These are phyloP conservation scores for Todiramphus chloris DNA, from an alignment of 2,113 vertebrate genomes.

Conservation along the genomic window DNA sequence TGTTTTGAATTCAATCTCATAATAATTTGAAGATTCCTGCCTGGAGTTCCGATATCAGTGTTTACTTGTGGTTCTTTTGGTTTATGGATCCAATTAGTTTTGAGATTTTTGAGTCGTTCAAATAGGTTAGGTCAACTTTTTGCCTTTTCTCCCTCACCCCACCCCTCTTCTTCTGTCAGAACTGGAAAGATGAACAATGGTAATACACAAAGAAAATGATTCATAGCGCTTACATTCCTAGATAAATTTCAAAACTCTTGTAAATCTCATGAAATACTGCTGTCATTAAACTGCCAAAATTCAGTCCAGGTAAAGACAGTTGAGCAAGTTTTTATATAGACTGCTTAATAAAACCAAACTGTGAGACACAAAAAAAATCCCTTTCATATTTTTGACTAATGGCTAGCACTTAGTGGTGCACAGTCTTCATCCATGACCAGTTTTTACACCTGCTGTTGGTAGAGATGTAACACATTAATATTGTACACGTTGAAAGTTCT, in stretches of 20 bases:
- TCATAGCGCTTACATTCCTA: background rate
- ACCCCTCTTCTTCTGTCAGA: background rate
- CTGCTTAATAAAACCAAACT: background rate
- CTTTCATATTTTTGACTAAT: background rate
- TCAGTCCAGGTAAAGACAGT: background rate
- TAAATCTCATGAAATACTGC: background rate
- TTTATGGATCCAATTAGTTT: rapidly evolving
- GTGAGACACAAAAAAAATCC: background rate
- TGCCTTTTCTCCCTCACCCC: rapidly evolving
- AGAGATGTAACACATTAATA: background rate
- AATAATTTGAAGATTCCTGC: background rate
- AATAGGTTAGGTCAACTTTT: background rate
- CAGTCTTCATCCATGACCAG: background rate
- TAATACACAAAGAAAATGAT: background rate
- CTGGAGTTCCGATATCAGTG: background rate
- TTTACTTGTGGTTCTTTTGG: background rate
- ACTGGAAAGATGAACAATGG: background rate
- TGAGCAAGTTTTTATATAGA: background rate
- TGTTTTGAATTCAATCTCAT: background rate
- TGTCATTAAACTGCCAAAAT: background rate
- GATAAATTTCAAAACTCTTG: background rate
- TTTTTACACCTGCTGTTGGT: background rate
- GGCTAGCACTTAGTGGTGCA: background rate
- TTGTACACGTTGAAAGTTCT: rapidly evolving
- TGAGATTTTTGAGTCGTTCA: background rate